Base-by-base conservation (phyloP, 2,888 invertebrate genomes). In the Ornithoptera alexandrae region DNA sequence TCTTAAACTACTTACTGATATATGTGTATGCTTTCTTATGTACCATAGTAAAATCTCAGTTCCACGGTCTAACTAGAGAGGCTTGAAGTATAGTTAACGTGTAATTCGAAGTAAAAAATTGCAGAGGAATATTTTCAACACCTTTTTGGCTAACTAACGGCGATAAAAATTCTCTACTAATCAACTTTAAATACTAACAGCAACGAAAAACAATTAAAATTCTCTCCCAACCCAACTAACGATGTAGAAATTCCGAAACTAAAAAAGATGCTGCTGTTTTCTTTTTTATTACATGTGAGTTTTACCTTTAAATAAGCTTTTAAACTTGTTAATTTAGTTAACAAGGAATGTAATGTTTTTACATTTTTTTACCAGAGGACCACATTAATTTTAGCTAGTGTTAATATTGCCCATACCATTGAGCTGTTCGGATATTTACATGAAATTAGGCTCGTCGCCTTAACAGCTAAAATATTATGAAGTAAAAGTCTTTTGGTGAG, bases 51-150 rank as follows among this genome's bases (percentile, higher is more conserved):
- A 20, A 56, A 56, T n/a, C n/a, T 53, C 12, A n/a, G 20, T 6
- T 7, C 4, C 20, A 20, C 56, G 20, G 20, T 56, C 56, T 56
- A 20, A n/a, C 56, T 56, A n/a, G 8, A n/a, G 39, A 12, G n/a
- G n/a, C 39, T 2, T 62, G 7, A 12, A 62, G 20, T 42, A 62
- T n/a, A 67, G 56, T 62, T 56, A 18, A 57, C 62, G 24, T 67
- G 46, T 57, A 62, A 39, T 62, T 68, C 62, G 62, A 67, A 67
- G 62, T 57, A 46, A 58, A 62, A 62, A 67, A 62, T 58, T 17
- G n/a, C 67, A n/a, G 67, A 24, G 18, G 24, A 62, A 62, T 68
- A 68, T 58, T 68, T 68, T 58, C 53, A 58, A 24, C 24, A 24
- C 58, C 46, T 24, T 68, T 68, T 68, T 20, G 12, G 46, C 62